Percentiles rank a stretch among this genome's conserved stretches.
Conservation (phyloP, 2,113 vertebrate species). For the Semicossyphus pulcher region DNA sequence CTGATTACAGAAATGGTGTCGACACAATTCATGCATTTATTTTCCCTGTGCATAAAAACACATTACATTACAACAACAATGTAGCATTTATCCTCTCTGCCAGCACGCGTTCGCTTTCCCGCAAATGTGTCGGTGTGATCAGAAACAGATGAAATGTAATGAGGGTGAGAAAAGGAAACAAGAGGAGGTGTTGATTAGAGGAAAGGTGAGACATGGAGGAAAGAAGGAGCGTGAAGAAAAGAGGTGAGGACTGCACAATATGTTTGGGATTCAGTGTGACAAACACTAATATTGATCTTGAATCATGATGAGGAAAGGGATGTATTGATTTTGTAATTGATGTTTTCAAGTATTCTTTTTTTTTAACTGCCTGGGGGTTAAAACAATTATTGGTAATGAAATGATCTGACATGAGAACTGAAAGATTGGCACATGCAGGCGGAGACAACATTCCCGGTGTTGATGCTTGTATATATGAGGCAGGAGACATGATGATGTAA, state of each 20-base stretch:
- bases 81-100: too few relatives aligned
- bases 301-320: not conserved
- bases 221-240: conserved; percentile 14
- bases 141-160: conserved; percentile 41
- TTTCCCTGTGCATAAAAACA: not conserved
- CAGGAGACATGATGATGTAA: not conserved
- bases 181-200: conserved; percentile 58
- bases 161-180: conserved; percentile 38
- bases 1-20: not conserved
- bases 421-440: not conserved
- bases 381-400: not conserved
- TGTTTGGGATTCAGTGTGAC: not conserved
- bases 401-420: not conserved
- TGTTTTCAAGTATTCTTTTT: not conserved
- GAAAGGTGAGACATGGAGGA: conserved; percentile 9
- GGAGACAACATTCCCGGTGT: not conserved
- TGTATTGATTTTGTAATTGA: not conserved
- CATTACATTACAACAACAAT: not conserved
- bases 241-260: conserved; percentile 7
- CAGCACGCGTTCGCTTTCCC: not conserved
- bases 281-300: not conserved
- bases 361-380: not conserved
- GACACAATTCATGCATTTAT: conserved; percentile 4
- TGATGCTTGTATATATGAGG: not conserved
- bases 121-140: conserved; percentile 18